These are phyloP conservation scores for Malurus leucopterus DNA, from an alignment of 2,797 vertebrate genomes.

Conservation along the genomic window DNA sequence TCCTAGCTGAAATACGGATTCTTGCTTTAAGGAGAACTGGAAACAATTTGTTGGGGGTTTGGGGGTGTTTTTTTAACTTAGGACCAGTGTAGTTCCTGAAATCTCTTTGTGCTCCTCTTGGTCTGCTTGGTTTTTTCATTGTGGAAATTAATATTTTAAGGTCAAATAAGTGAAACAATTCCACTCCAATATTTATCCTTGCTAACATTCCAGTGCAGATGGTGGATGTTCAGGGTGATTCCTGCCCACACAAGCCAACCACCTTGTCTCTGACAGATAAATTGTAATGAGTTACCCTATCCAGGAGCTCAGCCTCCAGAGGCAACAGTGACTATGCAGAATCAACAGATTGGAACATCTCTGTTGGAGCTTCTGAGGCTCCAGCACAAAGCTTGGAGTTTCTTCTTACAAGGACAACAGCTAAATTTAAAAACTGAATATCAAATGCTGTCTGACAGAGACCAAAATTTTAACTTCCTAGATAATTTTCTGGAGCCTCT, in stretches of 20 bases:
- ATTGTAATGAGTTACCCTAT: not conserved
- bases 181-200: not conserved
- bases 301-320: not conserved
- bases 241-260: not conserved
- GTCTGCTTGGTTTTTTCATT: not conserved
- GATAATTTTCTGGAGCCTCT: not conserved
- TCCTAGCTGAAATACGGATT: conserved; percentile 14
- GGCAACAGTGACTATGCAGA: not conserved
- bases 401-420: not conserved
- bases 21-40: conserved; percentile 39
- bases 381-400: not conserved
- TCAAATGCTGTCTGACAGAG: not conserved
- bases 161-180: not conserved
- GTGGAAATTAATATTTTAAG: not conserved
- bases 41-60: not conserved
- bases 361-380: not conserved
- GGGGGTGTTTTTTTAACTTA: not conserved
- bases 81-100: not conserved
- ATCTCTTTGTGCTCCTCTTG: not conserved
- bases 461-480: not conserved
- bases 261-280: not conserved
- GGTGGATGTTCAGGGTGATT: not conserved
- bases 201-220: not conserved
- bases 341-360: not conserved
- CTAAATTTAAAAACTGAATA: not conserved